These are phyloP conservation scores for Sepioteuthis lessoniana DNA, from an alignment of 2,888 invertebrate genomes.

Conservation along the genomic window DNA sequence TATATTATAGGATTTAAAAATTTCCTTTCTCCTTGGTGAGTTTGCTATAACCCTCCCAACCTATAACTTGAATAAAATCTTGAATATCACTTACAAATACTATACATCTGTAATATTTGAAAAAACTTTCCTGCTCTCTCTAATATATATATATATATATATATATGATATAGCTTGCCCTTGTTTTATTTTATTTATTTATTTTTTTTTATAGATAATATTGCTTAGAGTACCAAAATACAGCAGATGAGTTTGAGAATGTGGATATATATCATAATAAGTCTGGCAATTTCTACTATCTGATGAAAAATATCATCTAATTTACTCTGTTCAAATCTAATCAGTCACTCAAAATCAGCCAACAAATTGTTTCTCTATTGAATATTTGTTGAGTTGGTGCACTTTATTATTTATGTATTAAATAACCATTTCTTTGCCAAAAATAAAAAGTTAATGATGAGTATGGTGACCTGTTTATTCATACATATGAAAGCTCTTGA, in stretches of 20 bases:
- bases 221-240: too few relatives aligned
- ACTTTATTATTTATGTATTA: constrained; percentile 20
- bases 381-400: not conserved
- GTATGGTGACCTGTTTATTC: not conserved
- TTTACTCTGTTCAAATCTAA: not conserved
- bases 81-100: not conserved
- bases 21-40: not conserved
- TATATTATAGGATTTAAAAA: not conserved
- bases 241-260: too few relatives aligned
- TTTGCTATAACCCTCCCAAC: not conserved
- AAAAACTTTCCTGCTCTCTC: too few relatives aligned
- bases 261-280: too few relatives aligned
- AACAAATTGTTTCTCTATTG: not conserved
- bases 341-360: not conserved
- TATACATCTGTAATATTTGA: not conserved
- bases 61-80: not conserved
- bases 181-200: not conserved
- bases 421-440: not conserved
- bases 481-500: not conserved
- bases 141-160: too few relatives aligned
- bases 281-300: too few relatives aligned
- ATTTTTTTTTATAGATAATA: too few relatives aligned
- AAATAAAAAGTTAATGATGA: not conserved
- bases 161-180: not conserved
- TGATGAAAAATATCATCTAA: too few relatives aligned